Base-by-base conservation (phyloP, 2,888 invertebrate genomes). In the Beris chalybata region DNA sequence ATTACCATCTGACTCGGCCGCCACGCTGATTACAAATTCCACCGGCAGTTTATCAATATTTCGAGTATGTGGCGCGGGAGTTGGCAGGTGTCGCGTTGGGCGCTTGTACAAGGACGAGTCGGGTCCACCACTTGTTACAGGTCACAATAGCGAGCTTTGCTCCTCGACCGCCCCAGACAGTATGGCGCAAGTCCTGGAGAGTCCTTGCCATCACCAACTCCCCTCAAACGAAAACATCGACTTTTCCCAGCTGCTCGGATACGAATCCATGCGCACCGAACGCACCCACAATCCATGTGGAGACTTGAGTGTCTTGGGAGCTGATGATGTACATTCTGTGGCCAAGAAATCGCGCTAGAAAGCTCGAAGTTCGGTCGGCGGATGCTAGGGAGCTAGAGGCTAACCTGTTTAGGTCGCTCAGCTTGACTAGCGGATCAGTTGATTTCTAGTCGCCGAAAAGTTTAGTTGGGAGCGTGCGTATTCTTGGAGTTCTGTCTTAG, bases 391-490 rank as follows among this genome's bases (percentile, higher is more conserved):
- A 12, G 50, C 48, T 32, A 38, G 38, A 5, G 38, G 22, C 22
- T 22, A 22, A 22, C 22, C 38, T 38, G 38, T 3, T 38, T 9
- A 38, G 38, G 38, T 38, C 38, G 9, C 38, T 7, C 38, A 61
- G 61, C 38, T 61, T 50, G 31, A 48, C 13, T 11, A n/a, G 43
- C 32, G 6, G 45, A 55, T 65, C 55, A 65, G 64, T 65, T 65
- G 55, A 55, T 56, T 48, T 43, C 64, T 47, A 55, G 54, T 65
- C 64, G 55, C 64, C 48, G 56, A 65, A 47, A 56, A 55, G 54
- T 65, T 48, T 47, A 65, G 64, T 54, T 45, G 38, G 64, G n/a
- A 48, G 53, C 22, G 53, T 30, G 59, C 31, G 48, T 22, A 38
- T 52, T 38, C 13, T 15, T 52, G 38, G 38, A 22, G 13, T 47